These are phyloP conservation scores for Rugalucina vietnamica DNA, from an alignment of 2,888 invertebrate genomes.

Conservation along the genomic window DNA sequence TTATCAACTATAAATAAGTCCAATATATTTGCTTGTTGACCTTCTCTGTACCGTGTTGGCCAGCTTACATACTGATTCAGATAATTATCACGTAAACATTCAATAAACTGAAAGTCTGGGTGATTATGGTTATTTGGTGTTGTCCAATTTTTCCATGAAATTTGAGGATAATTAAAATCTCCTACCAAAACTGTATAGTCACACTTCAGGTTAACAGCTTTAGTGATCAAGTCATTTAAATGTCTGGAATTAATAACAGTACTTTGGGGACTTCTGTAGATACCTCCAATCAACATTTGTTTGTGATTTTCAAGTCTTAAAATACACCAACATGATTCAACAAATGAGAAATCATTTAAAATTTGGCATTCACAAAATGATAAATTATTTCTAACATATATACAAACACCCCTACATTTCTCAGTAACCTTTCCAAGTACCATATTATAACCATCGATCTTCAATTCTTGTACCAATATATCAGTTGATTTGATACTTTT, in stretches of 20 bases:
- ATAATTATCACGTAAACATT: slow-evolving; percentile 1
- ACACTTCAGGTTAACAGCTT: neutral
- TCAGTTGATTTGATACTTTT: neutral
- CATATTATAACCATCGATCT: slow-evolving; percentile 3
- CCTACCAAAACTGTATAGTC: slow-evolving; percentile 11
- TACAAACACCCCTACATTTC: slow-evolving; percentile 6
- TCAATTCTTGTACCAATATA: neutral
- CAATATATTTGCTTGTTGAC: slow-evolving; percentile 1
- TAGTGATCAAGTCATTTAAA: slow-evolving; percentile 1
- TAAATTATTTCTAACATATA: neutral
- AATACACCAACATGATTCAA: slow-evolving; percentile 23
- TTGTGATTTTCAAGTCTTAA: neutral
- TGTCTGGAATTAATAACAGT: neutral
- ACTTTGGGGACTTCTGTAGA: slow-evolving; percentile 4
- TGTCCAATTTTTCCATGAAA: slow-evolving; percentile 5
- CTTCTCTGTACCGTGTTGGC: slow-evolving; percentile 15
- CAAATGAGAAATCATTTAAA: neutral
- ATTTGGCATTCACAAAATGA: neutral
- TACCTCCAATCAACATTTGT: neutral
- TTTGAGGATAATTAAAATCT: slow-evolving; percentile 21
- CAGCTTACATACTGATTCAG: neutral
- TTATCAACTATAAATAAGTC: slow-evolving; percentile 13
- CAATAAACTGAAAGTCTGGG: slow-evolving; percentile 3
- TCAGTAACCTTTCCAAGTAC: neutral
- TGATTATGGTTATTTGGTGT: neutral